Base-by-base conservation (phyloP, 2,113 vertebrate genomes). In the Dissostichus mawsoni region DNA sequence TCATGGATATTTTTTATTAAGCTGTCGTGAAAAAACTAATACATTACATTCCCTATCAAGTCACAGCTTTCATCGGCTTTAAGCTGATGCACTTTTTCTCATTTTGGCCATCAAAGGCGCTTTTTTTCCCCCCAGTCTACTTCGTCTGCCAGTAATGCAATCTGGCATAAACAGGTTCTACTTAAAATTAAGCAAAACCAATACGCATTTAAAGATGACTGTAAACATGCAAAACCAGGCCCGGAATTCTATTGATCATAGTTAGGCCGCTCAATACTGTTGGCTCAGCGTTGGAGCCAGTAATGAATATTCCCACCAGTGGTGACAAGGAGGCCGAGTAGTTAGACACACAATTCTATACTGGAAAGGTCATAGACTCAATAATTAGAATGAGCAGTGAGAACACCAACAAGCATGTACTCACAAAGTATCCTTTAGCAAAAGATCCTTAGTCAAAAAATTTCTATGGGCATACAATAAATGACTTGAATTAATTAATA, bases 301-400 rank as follows among this genome's bases (percentile, higher is more conserved):
- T 65, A 71, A 80, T 82, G 70, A 76, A 78, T 87, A 81, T 73
- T 45, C 16, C 29, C 17, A 25, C 58, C 63, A 20, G 17, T 57
- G 66, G 63, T 80, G 78, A 78, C 12, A 64, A 16, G 65, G 56
- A 72, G 52, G 50, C 44, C 3, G 9, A n/a, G 41, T 55, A 17
- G 23, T 68, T 53, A 53, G 69, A 73, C 41, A 50, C 11, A 17
- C 52, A 67, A 20, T 64, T 64, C 58, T 69, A 69, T 74, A 83
- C 56, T 53, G 20, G 20, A 89, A 89, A 87, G 78, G 82, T 81
- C 78, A 80, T 5, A 13, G 20, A 87, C 55, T 70, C 50, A 55
- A 72, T 85, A 52, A 79, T 79, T 84, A 76, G 33, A 66, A 50
- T 70, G 23, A 67, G 13, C 67, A 72, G 61, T 20, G 45, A 55